Base-by-base conservation (phyloP, 2,797 vertebrate species). In the Aldrovandia affinis region DNA sequence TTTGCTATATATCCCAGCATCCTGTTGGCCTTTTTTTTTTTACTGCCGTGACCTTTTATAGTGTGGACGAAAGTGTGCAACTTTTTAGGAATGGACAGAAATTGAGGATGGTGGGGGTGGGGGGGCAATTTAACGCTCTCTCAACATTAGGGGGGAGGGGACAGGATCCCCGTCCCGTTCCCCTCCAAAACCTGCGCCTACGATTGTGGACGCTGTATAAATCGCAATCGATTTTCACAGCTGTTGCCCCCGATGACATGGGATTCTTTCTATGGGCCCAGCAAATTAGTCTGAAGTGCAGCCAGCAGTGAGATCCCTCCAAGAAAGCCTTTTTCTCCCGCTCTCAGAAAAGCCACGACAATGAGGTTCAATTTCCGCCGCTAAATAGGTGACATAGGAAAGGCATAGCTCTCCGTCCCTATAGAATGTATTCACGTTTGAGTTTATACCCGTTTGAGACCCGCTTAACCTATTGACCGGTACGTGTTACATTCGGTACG, bases 201-300 rank as follows among this genome's bases (percentile, higher is more conserved):
- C n/a, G n/a, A n/a, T n/a, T n/a, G n/a, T n/a, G n/a, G n/a, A n/a
- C n/a, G n/a, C n/a, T n/a, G n/a, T n/a, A n/a, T n/a, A n/a, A 92
- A 93, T 92, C 89, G 91, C 91, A 93, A 94, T 93, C 92, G 89
- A 94, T 93, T 94, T 93, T 91, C 92, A 93, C 91, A 88, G 93
- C 91, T 89, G 88, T 92, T 93, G 91, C 92, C 89, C 92, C 93
- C 92, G 86, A 50, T 36, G 79, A 80, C 52, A 80, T 30, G 30
- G 78, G 86, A 86, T 1, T 75, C 33, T 65, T n/a, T 84, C 85
- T 85, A 80, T 82, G 82, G 25, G 25, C 15, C 55, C 18, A 20
- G 25, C 28, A 9, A 63, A 63, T 63, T n/a, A 28, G 59, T 81
- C 42, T 81, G 65, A 84, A 81, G 86, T 86, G 54, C 63, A 83